Conservation (phyloP, 2,888 invertebrate genomes). For the Acronicta aceris region DNA sequence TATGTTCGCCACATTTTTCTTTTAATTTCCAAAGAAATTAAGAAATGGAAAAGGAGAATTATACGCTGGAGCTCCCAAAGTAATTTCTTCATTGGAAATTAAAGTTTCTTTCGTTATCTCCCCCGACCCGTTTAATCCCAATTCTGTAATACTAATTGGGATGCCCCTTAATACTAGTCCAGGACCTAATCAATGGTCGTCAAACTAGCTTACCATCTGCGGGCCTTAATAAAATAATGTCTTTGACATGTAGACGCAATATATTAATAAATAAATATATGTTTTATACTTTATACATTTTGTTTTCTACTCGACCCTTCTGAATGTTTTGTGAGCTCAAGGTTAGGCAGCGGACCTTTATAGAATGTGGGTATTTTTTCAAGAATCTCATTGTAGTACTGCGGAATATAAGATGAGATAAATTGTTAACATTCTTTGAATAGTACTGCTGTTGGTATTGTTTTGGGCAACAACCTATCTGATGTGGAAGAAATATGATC, state of each 20-base stretch:
- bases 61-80: conserved; percentile 8
- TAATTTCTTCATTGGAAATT: conserved; percentile 31
- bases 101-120: conserved; percentile 45
- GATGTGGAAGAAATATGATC: no score
- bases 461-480: no score
- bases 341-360: conserved; percentile 7
- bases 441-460: no score
- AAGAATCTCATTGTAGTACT: background rate
- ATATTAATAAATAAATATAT: conserved; percentile 27
- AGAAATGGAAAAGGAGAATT: conserved; percentile 22
- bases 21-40: conserved; percentile 45
- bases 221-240: conserved; percentile 43
- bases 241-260: conserved; percentile 41
- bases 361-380: conserved; percentile 13
- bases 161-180: conserved; percentile 34
- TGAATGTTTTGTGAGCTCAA: conserved; percentile 19
- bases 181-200: conserved; percentile 43
- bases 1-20: conserved; percentile 44
- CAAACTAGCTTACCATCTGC: conserved; percentile 47
- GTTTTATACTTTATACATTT: conserved; percentile 24
- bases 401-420: no score
- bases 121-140: conserved; percentile 40
- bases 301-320: conserved; percentile 22
- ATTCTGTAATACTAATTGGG: conserved; percentile 55
- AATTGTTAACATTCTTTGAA: no score